These are phyloP conservation scores for Vulpes lagopus DNA, from an alignment of 2,113 vertebrate genomes.

Conservation along the genomic window DNA sequence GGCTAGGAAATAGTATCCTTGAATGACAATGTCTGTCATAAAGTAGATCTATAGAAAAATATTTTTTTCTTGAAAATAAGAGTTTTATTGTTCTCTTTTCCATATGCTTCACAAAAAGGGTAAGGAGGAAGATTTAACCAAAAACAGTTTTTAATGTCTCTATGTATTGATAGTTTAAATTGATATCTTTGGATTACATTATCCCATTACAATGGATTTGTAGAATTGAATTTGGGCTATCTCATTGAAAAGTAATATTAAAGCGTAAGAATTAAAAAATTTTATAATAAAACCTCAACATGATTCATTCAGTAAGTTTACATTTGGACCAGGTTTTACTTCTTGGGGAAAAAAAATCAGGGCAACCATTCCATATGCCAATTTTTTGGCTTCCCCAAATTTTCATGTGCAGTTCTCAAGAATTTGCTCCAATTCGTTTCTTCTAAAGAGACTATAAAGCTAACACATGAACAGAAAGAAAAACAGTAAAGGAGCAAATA, in stretches of 20 bases:
- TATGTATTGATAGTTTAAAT: not conserved
- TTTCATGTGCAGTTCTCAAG: not conserved
- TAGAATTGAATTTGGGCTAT: not conserved
- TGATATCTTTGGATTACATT: not conserved
- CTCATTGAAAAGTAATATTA: slow-evolving; percentile 1
- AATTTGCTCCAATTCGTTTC: slow-evolving; percentile 27
- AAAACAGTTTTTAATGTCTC: not conserved
- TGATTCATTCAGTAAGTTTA: not conserved
- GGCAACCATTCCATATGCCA: not conserved
- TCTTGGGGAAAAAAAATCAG: not conserved
- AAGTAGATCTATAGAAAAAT: not conserved
- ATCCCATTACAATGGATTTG: not conserved
- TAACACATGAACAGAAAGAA: slow-evolving; percentile 39
- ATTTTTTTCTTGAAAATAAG: not conserved
- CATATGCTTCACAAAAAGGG: not conserved
- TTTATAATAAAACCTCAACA: not conserved
- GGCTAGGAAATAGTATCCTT: not conserved
- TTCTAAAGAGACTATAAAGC: slow-evolving; percentile 41
- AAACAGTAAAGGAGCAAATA: slow-evolving; percentile 34
- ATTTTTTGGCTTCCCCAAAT: slow-evolving; percentile 29
- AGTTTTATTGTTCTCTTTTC: not conserved
- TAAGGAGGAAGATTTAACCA: not conserved
- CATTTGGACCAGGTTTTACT: not conserved
- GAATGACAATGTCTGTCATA: not conserved
- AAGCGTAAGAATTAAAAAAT: slow-evolving; percentile 15